phyloP scores from a whole-genome alignment of 1,140 invertebrate species.

The Cardiocondyla obscurior region DNA sequence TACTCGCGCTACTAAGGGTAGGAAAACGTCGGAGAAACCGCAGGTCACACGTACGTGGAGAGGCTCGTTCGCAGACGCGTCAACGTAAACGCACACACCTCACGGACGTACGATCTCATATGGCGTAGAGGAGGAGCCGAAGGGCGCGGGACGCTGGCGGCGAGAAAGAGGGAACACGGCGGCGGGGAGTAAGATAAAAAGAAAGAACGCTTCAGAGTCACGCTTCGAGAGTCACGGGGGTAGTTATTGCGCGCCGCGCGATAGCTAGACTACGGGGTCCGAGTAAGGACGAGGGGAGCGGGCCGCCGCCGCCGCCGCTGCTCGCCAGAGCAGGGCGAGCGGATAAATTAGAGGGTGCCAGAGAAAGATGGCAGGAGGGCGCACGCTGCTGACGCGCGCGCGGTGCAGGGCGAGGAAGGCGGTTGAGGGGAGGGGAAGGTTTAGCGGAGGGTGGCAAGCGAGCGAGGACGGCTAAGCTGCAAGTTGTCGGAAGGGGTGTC shows the following conservation, averaged over 20 bases:
- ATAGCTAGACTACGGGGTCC: constrained; percentile 56
- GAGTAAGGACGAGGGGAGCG: constrained; percentile 32
- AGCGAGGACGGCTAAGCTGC: constrained; percentile 65
- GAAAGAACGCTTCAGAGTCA: constrained; percentile 60
- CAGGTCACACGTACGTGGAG: constrained; percentile 75
- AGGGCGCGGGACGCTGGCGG: background rate
- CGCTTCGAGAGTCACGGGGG: constrained; percentile 65
- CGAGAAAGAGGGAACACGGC: constrained; percentile 9
- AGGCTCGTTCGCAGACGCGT: constrained; percentile 53
- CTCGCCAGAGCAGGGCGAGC: constrained; percentile 51
- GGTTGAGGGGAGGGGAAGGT: no score
- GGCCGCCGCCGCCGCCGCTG: constrained; percentile 6
- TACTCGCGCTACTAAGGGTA: constrained; percentile 73
- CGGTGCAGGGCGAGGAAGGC: constrained; percentile 28
- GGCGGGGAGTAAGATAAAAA: constrained; percentile 26
- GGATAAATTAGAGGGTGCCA: constrained; percentile 52
- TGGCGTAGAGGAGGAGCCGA: constrained; percentile 26
- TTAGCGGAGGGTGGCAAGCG: background rate
- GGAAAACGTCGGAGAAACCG: constrained; percentile 76
- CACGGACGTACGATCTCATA: constrained; percentile 1
- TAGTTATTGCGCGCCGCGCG: constrained; percentile 63
- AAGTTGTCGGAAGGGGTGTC: constrained; percentile 69
- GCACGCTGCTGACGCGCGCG: constrained; percentile 7
- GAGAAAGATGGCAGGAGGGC: constrained; percentile 50
- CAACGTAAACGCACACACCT: constrained; percentile 45